These are phyloP conservation scores for Falco punctatus DNA, from an alignment of 2,113 vertebrate species.

Conservation along the genomic window DNA sequence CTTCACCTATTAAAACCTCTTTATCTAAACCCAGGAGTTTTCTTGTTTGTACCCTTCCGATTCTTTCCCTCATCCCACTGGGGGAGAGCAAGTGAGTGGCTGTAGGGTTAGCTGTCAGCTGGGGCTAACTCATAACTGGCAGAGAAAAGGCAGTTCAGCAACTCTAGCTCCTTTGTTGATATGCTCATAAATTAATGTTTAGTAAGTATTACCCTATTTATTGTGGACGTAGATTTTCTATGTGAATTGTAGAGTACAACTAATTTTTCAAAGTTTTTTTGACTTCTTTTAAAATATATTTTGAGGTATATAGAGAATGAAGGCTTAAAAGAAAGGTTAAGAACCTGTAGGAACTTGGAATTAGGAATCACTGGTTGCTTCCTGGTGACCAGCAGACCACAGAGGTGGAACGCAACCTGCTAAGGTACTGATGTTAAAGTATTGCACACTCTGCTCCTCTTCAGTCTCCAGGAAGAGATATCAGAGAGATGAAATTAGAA, in stretches of 20 bases:
- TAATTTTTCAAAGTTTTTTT: background rate
- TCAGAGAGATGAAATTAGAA: background rate
- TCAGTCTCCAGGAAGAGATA: background rate
- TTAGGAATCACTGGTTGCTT: background rate
- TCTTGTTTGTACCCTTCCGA: background rate
- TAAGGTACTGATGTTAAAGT: background rate
- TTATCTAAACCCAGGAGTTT: background rate
- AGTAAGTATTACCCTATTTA: background rate
- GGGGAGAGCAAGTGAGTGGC: accelerated
- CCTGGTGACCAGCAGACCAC: background rate
- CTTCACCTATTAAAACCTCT: background rate
- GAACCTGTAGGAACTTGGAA: background rate
- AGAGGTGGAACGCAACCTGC: background rate
- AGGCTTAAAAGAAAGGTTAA: background rate
- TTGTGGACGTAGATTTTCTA: background rate
- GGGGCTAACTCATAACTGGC: background rate
- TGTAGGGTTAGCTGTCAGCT: background rate
- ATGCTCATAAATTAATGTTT: background rate
- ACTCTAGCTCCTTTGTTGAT: background rate
- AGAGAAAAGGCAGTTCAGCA: background rate
- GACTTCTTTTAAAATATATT: background rate
- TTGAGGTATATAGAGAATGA: background rate
- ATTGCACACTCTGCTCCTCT: background rate
- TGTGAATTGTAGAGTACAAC: background rate
- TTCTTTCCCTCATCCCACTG: background rate